Evolutionary conservation across 2,113 vertebrate species (phyloP), one percentile per base, ranked within the genome.

Genomic region (Potamarius usumacintae): DNA sequence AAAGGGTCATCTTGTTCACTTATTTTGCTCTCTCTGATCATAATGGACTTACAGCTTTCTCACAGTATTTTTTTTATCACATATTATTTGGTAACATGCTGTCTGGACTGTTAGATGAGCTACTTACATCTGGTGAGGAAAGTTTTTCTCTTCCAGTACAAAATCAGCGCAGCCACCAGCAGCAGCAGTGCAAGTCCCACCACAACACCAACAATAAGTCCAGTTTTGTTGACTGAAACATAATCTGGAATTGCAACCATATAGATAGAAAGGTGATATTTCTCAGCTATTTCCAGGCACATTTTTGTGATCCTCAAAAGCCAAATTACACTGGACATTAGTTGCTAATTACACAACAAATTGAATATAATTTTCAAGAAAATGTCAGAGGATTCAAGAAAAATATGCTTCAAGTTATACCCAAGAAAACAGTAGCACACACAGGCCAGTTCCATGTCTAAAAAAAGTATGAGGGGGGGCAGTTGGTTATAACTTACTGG

Each of bases 51-150:
- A 6, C 30, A 34, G 42, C 0, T 22, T 7, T 63, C 60, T 63
- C 22, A 63, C 7, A 8, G 20, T 22, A 10, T 14, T 55, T 79
- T 15, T 9, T 48, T n/a, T 77, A 57, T 57, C 15, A 57, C 14
- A 78, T 30, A 22, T 22, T 60, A 60, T 60, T 34, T 34, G 7
- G 20, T 34, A 10, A 58, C 9, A 52, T n/a, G 8, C 42, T 57
- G 22, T 78, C 58, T 15, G 69, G 48, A 34, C 7, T 27, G 17
- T 53, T 55, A 10, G 8, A n/a, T 10, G 58, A 50, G 60, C 25
- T 88, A 88, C 87, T 84, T 25, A 90, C 87, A 87, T 50, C 53
- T 48, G 17, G 55, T 57, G 34, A 50, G 42, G 7, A 89, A 60
- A 0, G 48, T 27, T 62, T 48, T 89, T 67, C 85, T 58, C 34